Evolutionary conservation across 1,140 invertebrate genomes (phyloP), one percentile per base, ranked within the genome.

Genomic region (Diachasma alloeum): DNA sequence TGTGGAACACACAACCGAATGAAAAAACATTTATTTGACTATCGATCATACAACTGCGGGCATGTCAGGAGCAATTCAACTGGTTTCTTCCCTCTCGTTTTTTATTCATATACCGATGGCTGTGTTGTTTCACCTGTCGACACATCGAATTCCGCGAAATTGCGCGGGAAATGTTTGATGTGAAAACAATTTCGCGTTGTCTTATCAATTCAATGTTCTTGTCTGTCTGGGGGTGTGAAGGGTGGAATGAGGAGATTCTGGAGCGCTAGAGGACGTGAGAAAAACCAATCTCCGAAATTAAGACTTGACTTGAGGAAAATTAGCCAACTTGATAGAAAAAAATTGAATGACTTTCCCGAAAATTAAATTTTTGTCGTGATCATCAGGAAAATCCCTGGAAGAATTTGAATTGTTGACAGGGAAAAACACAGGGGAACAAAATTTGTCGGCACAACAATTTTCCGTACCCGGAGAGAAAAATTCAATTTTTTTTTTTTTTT

Each of bases 1-100:
- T 42, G 42, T 59, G 46, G 56, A 42, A 5, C 56, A 9, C 9
- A 70, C 69, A 68, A 75, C 24, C 67, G 36, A 37, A 42, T 72
- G 74, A 71, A 76, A 73, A 56, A 63, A 76, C 75, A 75, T 75
- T 75, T 76, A 79, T 79, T 79, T 63, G 74, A 68, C 70, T 69
- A 79, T 79, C 78, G 78, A 79, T 79, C 78, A 79, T 46, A 53
- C 46, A 73, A n/a, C n/a, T 31, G 71, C 46, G n/a, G 13, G 36
- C 15, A 69, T 24, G 19, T 37, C 17, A 66, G 3, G 8, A 74
- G 8, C 53, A 31, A 66, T 56, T 42, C 10, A 36, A 15, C 39
- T 67, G n/a, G 4, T 66, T 53, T 67, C 24, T 67, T 72, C 66
- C 10, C 19, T 67, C 19, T n/a, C n/a, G 36, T 44, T 76, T 42